Evolutionary conservation across 1,140 invertebrate species (phyloP), one percentile per base, ranked within the genome.

Genomic region (Drosophila tristis): DNA sequence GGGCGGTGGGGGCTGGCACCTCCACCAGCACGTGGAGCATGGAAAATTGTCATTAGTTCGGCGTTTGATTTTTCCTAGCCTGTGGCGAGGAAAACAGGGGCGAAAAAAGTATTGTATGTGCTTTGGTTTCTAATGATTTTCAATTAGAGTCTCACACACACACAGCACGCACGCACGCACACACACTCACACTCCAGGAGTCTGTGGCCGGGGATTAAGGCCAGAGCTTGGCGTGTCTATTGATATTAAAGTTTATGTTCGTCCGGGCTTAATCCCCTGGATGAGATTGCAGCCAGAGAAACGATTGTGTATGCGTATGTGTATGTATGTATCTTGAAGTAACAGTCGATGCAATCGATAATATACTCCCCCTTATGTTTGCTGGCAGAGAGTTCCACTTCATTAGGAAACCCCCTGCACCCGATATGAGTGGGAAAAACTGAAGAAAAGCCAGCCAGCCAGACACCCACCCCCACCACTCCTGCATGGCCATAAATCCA

Each of bases 41-140:
- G 84, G 84, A 84, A 87, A 87, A 87, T 84, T 87, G 85, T 87
- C 84, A 87, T 87, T 87, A 87, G 84, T 89, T 87, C 79, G 62
- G 58, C 79, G 62, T 89, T 90, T 84, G 79, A 89, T 84, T 87
- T 63, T 55, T 56, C 51, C 49, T 56, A 64, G 26, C 67, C 45
- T 29, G 23, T 50, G 53, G 26, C 44, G 29, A 48, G 26, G 23
- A 51, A 42, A 43, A 59, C 49, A 49, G 43, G 35, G 45, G 15
- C 20, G 16, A 13, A 51, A 65, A 64, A 49, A 49, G 54, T 62
- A 62, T 70, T 82, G 70, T 63, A 74, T 81, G 70, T 81, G 78
- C 72, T 47, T 47, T 49, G 64, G 44, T 78, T 67, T 72, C 80
- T 86, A 86, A 86, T 86, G 82, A 82, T 89, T 86, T 89, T 86